Conservation (phyloP, 2,888 invertebrate genomes). For the Lomographa bimaculata region DNA sequence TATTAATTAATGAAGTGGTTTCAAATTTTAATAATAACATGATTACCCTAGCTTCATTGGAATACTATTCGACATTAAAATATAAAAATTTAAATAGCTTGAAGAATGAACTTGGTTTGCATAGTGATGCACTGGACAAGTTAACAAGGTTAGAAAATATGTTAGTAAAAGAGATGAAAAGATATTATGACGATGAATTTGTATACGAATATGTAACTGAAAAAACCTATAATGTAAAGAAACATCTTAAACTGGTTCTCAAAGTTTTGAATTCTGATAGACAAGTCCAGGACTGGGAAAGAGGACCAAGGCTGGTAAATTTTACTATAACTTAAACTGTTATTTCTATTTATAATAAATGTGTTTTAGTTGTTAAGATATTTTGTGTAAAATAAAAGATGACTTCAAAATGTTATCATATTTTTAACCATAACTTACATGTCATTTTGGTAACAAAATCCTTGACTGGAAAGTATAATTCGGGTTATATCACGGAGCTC, state of each 20-base stretch:
- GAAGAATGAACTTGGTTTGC: constrained; percentile 8
- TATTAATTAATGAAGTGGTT: constrained; percentile 24
- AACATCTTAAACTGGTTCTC: constrained; percentile 2
- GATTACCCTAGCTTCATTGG: constrained; percentile 23
- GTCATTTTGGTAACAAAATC: too few relatives aligned
- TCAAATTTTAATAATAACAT: constrained; percentile 25
- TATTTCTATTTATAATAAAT: too few relatives aligned
- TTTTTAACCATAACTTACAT: too few relatives aligned
- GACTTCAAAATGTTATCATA: too few relatives aligned
- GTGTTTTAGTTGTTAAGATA: too few relatives aligned
- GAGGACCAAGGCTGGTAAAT: too few relatives aligned
- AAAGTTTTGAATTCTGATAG: constrained; percentile 1
- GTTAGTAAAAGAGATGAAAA: constrained; percentile 13
- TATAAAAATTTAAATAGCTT: constrained; percentile 36
- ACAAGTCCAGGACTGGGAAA: constrained; percentile 18
- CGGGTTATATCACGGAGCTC: too few relatives aligned
- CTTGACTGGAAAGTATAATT: too few relatives aligned
- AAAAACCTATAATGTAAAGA: constrained; percentile 16
- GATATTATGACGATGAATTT: constrained; percentile 17
- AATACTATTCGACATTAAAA: constrained; percentile 41
- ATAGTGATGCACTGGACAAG: constrained; percentile 15
- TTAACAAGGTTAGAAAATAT: constrained; percentile 3
- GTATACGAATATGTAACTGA: constrained; percentile 23
- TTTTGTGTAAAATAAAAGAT: too few relatives aligned
- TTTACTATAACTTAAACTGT: too few relatives aligned